Evolutionary conservation across 2,113 vertebrate species (phyloP).

Genomic region (Okapia johnstoni): DNA sequence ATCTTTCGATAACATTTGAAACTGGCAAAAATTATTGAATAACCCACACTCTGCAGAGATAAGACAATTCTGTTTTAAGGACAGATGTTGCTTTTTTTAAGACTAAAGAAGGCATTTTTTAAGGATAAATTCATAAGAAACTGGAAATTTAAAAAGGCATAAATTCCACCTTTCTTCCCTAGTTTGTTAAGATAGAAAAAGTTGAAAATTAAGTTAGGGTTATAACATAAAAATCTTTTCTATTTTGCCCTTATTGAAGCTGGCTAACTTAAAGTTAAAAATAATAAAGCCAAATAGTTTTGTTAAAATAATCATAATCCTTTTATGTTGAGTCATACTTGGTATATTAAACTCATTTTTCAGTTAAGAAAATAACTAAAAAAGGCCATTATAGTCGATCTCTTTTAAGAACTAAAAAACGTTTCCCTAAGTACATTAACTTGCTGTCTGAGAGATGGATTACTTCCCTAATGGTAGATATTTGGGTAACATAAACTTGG

Average conservation of each 20-base stretch:
- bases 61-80: background rate
- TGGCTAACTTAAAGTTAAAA: slow-evolving; percentile 29
- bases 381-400: background rate
- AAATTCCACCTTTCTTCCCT: background rate
- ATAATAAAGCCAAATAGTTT: slow-evolving; percentile 25
- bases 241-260: background rate
- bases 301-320: slow-evolving; percentile 13
- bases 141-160: background rate
- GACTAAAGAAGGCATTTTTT: background rate
- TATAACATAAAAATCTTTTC: background rate
- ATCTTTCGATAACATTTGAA: background rate
- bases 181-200: background rate
- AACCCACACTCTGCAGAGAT: background rate
- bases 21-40: background rate
- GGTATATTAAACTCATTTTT: slow-evolving; percentile 45
- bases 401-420: background rate
- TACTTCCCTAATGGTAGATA: slow-evolving; percentile 40
- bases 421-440: slow-evolving; percentile 12
- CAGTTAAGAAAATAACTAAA: slow-evolving; percentile 52
- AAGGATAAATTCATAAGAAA: background rate
- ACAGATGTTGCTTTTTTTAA: background rate
- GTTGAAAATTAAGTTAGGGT: background rate
- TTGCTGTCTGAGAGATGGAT: slow-evolving; percentile 36
- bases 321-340: background rate
- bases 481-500: slow-evolving; percentile 48